A percentile compares a stretch with the other conserved stretches of the same genome.
phyloP scores from a whole-genome alignment of 2,113 vertebrate genomes.

The Okapia johnstoni region DNA sequence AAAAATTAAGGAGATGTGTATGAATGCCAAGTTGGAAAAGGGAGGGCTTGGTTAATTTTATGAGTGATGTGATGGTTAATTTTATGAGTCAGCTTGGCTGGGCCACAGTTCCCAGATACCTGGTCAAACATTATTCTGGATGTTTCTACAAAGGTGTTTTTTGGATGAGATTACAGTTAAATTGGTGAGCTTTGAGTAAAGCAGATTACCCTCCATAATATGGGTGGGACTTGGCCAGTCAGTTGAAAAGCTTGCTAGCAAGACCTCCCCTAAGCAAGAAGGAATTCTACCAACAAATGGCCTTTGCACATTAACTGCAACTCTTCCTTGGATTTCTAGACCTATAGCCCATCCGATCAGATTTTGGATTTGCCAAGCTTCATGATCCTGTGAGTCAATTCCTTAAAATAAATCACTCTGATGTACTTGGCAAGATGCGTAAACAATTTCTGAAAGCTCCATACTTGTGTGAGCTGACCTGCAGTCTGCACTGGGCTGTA shows the following conservation, averaged over 20 bases:
- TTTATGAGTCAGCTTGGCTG: neutral
- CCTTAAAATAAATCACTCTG: neutral
- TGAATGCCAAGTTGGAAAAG: neutral
- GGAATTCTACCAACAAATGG: neutral
- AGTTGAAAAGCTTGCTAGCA: neutral
- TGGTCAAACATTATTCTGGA: neutral
- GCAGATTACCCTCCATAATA: neutral
- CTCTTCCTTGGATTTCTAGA: neutral
- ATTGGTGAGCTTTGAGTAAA: neutral
- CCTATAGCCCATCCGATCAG: neutral
- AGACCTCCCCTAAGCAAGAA: neutral
- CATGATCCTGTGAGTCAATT: neutral
- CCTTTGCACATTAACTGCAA: neutral
- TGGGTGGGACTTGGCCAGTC: neutral
- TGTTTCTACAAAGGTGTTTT: neutral
- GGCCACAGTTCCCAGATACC: neutral
- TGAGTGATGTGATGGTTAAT: neutral
- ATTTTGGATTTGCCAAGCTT: neutral
- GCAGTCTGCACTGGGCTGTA: neutral
- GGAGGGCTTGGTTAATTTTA: neutral
- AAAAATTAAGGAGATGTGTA: neutral
- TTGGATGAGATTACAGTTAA: neutral
- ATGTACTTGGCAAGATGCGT: neutral
- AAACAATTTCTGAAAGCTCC: neutral
- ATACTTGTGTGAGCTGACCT: neutral